Percentiles rank a stretch among this genome's conserved stretches.
These are phyloP conservation scores for Caenorhabditis latens DNA, from an alignment of 1,140 invertebrate genomes.

Conservation along the genomic window DNA sequence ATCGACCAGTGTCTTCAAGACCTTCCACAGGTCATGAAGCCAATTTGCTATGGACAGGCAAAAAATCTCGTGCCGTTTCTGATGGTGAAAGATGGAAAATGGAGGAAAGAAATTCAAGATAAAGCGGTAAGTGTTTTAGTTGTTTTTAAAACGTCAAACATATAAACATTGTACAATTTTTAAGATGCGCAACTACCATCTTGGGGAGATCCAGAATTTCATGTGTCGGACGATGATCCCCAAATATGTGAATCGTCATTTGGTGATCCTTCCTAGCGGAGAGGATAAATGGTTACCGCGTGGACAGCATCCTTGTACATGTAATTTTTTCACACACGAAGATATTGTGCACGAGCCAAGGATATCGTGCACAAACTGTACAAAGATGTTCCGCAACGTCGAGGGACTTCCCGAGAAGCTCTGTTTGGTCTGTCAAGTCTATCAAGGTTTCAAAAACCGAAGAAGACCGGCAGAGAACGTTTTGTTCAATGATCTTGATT, in stretches of 20 bases:
- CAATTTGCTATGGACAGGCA: background rate
- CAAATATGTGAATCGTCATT: no score
- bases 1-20: background rate
- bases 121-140: background rate
- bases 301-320: background rate
- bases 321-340: background rate
- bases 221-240: no score
- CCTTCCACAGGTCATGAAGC: background rate
- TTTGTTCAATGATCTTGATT: background rate
- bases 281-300: background rate
- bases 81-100: background rate
- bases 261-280: no score
- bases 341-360: background rate
- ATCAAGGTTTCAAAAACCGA: background rate
- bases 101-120: background rate
- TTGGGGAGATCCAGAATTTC: background rate
- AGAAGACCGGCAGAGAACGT: background rate
- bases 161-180: no score
- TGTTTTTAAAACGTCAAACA: background rate
- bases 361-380: conserved; percentile 1
- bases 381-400: background rate
- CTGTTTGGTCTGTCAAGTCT: background rate
- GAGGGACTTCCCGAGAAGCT: background rate
- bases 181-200: conserved; percentile 1
- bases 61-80: background rate